phyloP scores from a whole-genome alignment of 2,888 invertebrate species.

The Pseudococcus longispinus region DNA sequence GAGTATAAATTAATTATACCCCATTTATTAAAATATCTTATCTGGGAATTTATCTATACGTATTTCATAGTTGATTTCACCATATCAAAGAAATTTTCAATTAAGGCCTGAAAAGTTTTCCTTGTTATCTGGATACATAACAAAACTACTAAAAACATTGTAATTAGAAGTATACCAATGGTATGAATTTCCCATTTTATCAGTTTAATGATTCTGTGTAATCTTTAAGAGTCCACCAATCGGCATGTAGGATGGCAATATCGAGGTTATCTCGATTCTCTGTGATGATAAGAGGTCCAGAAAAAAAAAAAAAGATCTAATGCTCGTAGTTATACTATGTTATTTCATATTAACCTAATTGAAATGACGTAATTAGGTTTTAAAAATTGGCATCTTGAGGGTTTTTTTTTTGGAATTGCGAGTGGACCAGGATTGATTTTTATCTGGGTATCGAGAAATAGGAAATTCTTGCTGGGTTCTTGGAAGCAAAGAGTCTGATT shows the following conservation, averaged over 20 bases:
- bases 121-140: background rate
- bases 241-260: background rate
- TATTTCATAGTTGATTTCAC: constrained; percentile 3
- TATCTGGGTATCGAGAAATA: no score
- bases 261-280: constrained; percentile 3
- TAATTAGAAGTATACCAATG: background rate
- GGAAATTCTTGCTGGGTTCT: no score
- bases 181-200: background rate
- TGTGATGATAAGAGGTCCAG: background rate
- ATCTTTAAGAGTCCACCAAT: background rate
- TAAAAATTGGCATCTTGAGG: no score
- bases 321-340: background rate
- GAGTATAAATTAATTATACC: background rate
- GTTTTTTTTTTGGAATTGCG: no score
- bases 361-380: no score
- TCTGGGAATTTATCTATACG: background rate
- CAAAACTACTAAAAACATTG: background rate
- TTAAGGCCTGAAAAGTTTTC: constrained; percentile 20
- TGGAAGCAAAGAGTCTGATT: no score
- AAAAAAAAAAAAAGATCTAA: background rate
- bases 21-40: background rate
- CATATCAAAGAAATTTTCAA: constrained; percentile 8
- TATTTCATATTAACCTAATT: no score
- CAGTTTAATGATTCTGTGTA: background rate
- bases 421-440: no score